A percentile compares a stretch with the other conserved stretches of the same genome.
phyloP scores from a whole-genome alignment of 1,140 invertebrate species.

The Aphelenchoides besseyi region DNA sequence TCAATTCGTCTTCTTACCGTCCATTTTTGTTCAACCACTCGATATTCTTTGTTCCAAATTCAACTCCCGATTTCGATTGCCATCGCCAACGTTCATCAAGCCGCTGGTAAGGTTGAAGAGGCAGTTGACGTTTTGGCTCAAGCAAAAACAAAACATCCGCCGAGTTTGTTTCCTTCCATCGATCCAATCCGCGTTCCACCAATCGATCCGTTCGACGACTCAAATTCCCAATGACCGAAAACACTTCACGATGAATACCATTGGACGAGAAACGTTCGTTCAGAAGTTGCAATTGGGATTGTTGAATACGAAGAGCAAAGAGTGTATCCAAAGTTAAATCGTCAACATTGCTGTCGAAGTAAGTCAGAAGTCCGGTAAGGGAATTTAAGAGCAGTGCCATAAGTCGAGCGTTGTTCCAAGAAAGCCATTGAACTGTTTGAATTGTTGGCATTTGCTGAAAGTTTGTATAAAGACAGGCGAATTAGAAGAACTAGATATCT shows the following conservation, averaged over 20 bases:
- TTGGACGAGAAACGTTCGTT: constrained; percentile 24
- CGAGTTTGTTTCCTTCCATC: neutral
- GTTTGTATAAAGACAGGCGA: too few species aligned
- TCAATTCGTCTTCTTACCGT: too few species aligned
- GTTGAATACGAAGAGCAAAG: constrained; percentile 32
- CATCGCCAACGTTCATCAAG: constrained; percentile 39
- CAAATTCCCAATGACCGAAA: constrained; percentile 33
- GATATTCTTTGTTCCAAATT: neutral
- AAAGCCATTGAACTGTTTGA: neutral
- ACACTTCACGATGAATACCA: constrained; percentile 36
- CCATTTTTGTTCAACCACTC: constrained; percentile 22
- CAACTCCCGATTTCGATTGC: constrained; percentile 26
- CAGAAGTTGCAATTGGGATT: constrained; percentile 17
- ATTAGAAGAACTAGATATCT: too few species aligned
- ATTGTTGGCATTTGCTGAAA: constrained; percentile 5
- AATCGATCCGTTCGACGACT: constrained; percentile 17
- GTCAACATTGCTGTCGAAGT: constrained; percentile 28
- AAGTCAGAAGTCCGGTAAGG: constrained; percentile 30
- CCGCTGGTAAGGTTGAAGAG: constrained; percentile 21
- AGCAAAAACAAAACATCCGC: neutral
- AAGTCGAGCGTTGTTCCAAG: constrained; percentile 45
- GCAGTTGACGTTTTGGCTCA: neutral
- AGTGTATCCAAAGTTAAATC: constrained; percentile 29
- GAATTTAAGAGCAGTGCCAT: constrained; percentile 43
- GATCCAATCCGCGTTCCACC: neutral